Evolutionary conservation across 2,888 invertebrate genomes (phyloP).

Genomic region (Atethmia centrago): DNA sequence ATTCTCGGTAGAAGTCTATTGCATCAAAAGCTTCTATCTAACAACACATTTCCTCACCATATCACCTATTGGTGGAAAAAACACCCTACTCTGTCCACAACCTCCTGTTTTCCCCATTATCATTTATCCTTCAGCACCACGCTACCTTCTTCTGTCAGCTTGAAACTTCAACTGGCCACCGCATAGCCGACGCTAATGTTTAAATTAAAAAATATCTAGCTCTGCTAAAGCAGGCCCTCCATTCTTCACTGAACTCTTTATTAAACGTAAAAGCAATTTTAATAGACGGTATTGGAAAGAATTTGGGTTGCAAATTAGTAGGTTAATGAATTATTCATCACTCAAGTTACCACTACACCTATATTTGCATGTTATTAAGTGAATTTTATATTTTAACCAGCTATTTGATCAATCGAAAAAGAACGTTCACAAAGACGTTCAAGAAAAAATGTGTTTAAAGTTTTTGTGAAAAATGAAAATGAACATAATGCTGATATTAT

Average conservation of each 20-base stretch:
- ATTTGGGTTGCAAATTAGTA: slow-evolving; percentile 67
- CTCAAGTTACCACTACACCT: slow-evolving; percentile 54
- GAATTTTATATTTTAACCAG: slow-evolving; percentile 22
- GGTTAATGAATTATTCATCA: slow-evolving; percentile 62
- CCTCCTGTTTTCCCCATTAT: not conserved
- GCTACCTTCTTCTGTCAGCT: not conserved
- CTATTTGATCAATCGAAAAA: slow-evolving; percentile 17
- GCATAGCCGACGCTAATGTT: not conserved
- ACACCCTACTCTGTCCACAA: not conserved
- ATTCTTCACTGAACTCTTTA: slow-evolving; percentile 45
- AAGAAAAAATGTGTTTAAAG: not conserved
- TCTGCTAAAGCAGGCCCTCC: slow-evolving; percentile 20
- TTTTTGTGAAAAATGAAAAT: not conserved
- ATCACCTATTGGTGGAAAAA: not conserved
- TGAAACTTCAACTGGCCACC: slow-evolving; percentile 5
- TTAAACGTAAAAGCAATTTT: slow-evolving; percentile 45
- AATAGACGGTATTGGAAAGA: slow-evolving; percentile 42
- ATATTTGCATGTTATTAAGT: slow-evolving; percentile 59
- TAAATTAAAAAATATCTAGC: slow-evolving; percentile 36
- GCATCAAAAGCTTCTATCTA: not conserved
- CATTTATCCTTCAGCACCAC: not conserved
- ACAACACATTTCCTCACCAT: not conserved
- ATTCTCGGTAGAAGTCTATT: not conserved
- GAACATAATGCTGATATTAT: not conserved
- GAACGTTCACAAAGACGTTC: not conserved